phyloP scores from a whole-genome alignment of 2,888 invertebrate genomes.

The Dynastes tityus region DNA sequence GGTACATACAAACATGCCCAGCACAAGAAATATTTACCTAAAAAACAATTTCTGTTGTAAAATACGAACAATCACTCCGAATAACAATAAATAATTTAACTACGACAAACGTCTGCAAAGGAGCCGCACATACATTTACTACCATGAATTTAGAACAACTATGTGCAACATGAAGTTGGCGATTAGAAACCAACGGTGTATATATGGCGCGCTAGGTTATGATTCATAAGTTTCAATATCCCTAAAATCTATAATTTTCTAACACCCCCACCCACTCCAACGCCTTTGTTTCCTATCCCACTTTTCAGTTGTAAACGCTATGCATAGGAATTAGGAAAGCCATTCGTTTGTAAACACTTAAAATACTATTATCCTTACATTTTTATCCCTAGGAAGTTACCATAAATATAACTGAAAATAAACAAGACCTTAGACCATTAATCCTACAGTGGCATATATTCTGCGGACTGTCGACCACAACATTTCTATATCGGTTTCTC shows the following conservation, averaged over 20 bases:
- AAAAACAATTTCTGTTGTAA: constrained; percentile 40
- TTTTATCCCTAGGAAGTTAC: too few relatives aligned
- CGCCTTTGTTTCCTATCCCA: background rate
- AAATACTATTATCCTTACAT: too few relatives aligned
- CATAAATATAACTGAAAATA: too few relatives aligned
- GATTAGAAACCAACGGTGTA: background rate
- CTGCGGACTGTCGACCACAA: too few relatives aligned
- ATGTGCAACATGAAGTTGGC: constrained; percentile 39
- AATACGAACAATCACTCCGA: constrained; percentile 48
- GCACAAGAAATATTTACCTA: constrained; percentile 49
- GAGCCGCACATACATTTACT: constrained; percentile 35
- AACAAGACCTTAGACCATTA: too few relatives aligned
- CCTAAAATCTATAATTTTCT: constrained; percentile 21
- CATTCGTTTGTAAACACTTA: too few relatives aligned
- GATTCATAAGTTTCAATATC: background rate
- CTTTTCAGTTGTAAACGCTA: too few relatives aligned
- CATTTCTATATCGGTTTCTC: too few relatives aligned
- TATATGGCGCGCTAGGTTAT: background rate
- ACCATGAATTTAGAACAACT: constrained; percentile 34
- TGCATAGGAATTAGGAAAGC: too few relatives aligned
- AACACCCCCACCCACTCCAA: background rate
- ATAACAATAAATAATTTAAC: constrained; percentile 48
- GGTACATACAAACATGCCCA: constrained; percentile 14
- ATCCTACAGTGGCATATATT: too few relatives aligned
- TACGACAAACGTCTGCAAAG: constrained; percentile 52